Evolutionary conservation across 2,113 vertebrate species (phyloP).

Genomic region (Passer domesticus): DNA sequence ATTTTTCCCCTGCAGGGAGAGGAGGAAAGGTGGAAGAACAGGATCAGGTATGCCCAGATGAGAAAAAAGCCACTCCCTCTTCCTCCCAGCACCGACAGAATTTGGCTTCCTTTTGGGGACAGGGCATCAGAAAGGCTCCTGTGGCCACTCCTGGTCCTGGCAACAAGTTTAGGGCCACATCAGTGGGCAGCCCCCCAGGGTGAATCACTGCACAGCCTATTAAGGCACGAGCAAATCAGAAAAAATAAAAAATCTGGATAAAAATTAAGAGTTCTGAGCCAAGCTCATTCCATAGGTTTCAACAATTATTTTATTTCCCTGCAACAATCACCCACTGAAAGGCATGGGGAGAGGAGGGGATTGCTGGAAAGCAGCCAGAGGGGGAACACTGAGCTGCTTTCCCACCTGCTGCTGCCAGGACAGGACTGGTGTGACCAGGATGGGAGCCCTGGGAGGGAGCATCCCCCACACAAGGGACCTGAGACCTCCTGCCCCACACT

Average conservation of each 20-base stretch:
- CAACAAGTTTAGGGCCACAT: not conserved
- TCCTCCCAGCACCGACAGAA: not conserved
- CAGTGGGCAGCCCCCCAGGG: no score
- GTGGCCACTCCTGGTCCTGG: not conserved
- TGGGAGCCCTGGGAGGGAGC: rapidly evolving
- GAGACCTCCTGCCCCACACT: not conserved
- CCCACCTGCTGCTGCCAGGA: not conserved
- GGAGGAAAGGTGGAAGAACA: not conserved
- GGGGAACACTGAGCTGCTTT: not conserved
- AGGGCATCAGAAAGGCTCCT: not conserved
- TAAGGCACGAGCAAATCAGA: not conserved
- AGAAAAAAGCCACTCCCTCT: not conserved
- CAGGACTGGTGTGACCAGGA: not conserved
- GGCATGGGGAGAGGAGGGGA: not conserved
- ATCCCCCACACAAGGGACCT: not conserved
- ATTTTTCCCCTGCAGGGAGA: not conserved
- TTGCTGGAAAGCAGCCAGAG: not conserved
- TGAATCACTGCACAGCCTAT: not conserved
- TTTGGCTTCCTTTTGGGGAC: not conserved
- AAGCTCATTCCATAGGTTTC: not conserved
- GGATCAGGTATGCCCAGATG: not conserved
- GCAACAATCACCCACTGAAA: not conserved
- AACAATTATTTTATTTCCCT: not conserved
- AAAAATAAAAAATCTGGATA: not conserved
- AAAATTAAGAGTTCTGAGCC: not conserved